Evolutionary conservation across 2,888 invertebrate species (phyloP).

Genomic region (Pyrocoelia pectoralis): DNA sequence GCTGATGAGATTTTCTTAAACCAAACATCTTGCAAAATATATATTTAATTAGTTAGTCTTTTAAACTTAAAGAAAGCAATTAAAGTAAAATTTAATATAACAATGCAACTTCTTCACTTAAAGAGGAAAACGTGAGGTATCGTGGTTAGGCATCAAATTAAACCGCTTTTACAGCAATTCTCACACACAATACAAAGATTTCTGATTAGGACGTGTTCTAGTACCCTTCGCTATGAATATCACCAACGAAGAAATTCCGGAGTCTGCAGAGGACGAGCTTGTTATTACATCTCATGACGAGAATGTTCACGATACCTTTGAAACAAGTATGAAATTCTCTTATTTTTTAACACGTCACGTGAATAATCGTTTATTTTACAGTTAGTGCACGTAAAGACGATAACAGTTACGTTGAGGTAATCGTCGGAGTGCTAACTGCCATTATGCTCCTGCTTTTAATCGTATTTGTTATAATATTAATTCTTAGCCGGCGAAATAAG

Average conservation of each 20-base stretch:
- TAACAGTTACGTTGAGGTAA: constrained; percentile 67
- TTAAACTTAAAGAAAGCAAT: constrained; percentile 30
- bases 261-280: constrained; percentile 62
- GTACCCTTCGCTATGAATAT: constrained; percentile 60
- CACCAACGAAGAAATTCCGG: constrained; percentile 62
- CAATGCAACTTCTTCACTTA: constrained; percentile 19
- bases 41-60: constrained; percentile 38
- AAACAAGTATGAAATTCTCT: constrained; percentile 62
- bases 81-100: constrained; percentile 36
- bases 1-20: constrained; percentile 30
- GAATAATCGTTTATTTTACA: constrained; percentile 45
- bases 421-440: constrained; percentile 72
- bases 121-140: constrained; percentile 45
- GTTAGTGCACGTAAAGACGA: constrained; percentile 67
- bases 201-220: constrained; percentile 46
- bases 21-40: constrained; percentile 33
- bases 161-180: constrained; percentile 39
- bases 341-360: constrained; percentile 10
- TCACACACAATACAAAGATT: constrained; percentile 34
- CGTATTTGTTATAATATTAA: constrained; percentile 69
- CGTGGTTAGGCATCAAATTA: constrained; percentile 44
- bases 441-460: constrained; percentile 70
- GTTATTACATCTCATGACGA: constrained; percentile 64
- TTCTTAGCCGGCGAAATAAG: constrained; percentile 68
- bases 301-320: constrained; percentile 62